These are phyloP conservation scores for Heterodera filipjevi DNA, from an alignment of 2,888 invertebrate species.

Conservation along the genomic window DNA sequence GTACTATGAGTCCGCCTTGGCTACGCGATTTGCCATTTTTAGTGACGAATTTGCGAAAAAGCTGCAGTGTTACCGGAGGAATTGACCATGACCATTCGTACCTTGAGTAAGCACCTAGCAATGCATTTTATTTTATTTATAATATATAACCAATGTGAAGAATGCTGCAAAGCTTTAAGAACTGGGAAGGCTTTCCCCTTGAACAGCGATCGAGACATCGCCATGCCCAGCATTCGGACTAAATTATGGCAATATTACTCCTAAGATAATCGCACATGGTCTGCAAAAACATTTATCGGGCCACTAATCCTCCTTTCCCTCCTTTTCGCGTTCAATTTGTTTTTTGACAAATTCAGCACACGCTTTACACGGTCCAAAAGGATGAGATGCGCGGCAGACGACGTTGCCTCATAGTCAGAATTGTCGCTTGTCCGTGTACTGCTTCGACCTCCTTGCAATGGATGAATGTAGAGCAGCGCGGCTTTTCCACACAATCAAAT, in stretches of 20 bases:
- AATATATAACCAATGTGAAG: too few relatives aligned
- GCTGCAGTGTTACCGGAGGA: not conserved
- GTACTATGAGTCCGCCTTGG: not conserved
- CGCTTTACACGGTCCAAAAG: not conserved
- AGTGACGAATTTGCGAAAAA: not conserved
- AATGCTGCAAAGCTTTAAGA: too few relatives aligned
- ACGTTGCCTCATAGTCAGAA: not conserved
- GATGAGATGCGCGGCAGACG: not conserved
- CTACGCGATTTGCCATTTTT: not conserved
- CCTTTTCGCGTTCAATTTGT: conserved; percentile 1
- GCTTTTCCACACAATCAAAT: not conserved
- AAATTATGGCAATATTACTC: too few relatives aligned
- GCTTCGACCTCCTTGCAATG: conserved; percentile 14
- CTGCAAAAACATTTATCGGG: too few relatives aligned
- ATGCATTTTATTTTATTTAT: not conserved
- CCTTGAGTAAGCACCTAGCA: not conserved
- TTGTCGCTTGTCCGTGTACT: not conserved
- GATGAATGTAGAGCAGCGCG: not conserved
- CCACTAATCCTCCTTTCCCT: too few relatives aligned
- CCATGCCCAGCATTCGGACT: too few relatives aligned
- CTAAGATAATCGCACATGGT: too few relatives aligned
- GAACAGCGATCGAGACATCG: too few relatives aligned
- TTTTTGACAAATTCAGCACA: conserved; percentile 10
- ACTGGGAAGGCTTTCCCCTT: too few relatives aligned
- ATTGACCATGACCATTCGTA: not conserved